These are phyloP conservation scores for Bergia sp. DNA, from an alignment of 92 coral and sea anemone genomes.

Conservation along the genomic window DNA sequence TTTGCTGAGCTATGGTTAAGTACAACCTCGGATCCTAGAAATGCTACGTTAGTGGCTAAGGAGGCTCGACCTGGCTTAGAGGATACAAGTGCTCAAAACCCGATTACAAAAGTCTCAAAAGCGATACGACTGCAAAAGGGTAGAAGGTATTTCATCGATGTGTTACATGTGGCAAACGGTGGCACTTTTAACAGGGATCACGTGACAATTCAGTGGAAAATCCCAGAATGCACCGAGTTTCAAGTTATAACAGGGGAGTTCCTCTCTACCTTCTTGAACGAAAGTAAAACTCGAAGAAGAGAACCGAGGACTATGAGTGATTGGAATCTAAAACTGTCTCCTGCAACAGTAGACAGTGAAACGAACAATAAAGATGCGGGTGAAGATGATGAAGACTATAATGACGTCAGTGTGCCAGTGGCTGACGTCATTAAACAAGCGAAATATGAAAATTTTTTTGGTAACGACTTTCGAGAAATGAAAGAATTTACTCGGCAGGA, in stretches of 20 bases:
- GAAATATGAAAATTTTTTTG: conserved; percentile 11
- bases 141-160: conserved; percentile 67
- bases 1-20: conserved; percentile 85
- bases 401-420: conserved; percentile 15
- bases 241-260: conserved; percentile 33
- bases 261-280: conserved; percentile 63
- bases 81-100: neutral
- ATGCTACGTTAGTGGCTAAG: conserved; percentile 64
- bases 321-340: neutral
- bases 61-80: conserved; percentile 41
- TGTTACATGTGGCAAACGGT: conserved; percentile 74
- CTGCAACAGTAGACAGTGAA: conserved; percentile 35
- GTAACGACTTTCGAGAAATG: neutral
- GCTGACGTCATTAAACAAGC: neutral
- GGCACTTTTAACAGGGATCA: conserved; percentile 58
- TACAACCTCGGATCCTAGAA: conserved; percentile 41
- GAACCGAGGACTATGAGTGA: neutral
- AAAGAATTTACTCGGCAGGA: conserved; percentile 13
- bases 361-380: conserved; percentile 51
- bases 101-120: conserved; percentile 34
- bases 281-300: conserved; percentile 31
- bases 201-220: conserved; percentile 74
- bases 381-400: conserved; percentile 60
- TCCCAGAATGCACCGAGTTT: conserved; percentile 57
- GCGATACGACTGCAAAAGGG: conserved; percentile 41